A percentile compares a stretch with the other conserved stretches of the same genome.
These are phyloP conservation scores for Opisthograptis luteolata DNA, from an alignment of 2,888 invertebrate genomes.

Conservation along the genomic window DNA sequence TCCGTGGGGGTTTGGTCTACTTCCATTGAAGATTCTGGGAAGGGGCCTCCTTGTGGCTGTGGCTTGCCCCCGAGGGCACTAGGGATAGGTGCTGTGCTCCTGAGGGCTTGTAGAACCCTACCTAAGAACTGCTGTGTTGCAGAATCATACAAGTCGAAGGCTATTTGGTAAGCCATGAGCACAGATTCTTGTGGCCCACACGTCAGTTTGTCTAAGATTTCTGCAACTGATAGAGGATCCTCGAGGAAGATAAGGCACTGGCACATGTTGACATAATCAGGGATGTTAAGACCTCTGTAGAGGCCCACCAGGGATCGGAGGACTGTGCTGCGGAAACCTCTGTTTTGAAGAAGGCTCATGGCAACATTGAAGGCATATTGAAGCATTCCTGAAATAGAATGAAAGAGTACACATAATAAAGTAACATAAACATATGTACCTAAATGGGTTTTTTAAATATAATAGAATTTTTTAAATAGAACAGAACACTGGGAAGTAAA, in stretches of 20 bases:
- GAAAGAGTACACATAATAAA: constrained; percentile 1
- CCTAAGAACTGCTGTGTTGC: constrained; percentile 99
- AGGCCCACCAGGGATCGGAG: constrained; percentile 94
- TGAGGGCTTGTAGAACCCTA: constrained; percentile 92
- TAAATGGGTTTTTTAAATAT: background rate
- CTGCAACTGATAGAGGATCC: constrained; percentile 96
- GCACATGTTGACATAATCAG: constrained; percentile 99
- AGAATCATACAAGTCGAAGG: constrained; percentile 99
- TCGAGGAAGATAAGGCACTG: constrained; percentile 98
- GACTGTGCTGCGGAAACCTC: constrained; percentile 96
- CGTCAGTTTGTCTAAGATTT: constrained; percentile 95
- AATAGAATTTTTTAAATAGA: background rate
- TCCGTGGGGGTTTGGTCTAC: constrained; percentile 72
- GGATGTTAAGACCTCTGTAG: constrained; percentile 94
- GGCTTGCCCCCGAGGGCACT: constrained; percentile 89
- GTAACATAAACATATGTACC: too few species aligned
- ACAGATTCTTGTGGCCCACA: constrained; percentile 91
- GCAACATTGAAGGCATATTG: constrained; percentile 98
- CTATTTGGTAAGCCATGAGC: constrained; percentile 99
- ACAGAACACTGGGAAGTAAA: too few species aligned
- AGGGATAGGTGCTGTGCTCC: constrained; percentile 92
- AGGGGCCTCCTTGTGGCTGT: constrained; percentile 86
- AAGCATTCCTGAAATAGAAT: constrained; percentile 87
- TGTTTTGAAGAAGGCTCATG: constrained; percentile 97
- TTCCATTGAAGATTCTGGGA: constrained; percentile 79